Evolutionary conservation across 2,113 vertebrate genomes (phyloP).

Genomic region (Xenotilapia caudafasciata): DNA sequence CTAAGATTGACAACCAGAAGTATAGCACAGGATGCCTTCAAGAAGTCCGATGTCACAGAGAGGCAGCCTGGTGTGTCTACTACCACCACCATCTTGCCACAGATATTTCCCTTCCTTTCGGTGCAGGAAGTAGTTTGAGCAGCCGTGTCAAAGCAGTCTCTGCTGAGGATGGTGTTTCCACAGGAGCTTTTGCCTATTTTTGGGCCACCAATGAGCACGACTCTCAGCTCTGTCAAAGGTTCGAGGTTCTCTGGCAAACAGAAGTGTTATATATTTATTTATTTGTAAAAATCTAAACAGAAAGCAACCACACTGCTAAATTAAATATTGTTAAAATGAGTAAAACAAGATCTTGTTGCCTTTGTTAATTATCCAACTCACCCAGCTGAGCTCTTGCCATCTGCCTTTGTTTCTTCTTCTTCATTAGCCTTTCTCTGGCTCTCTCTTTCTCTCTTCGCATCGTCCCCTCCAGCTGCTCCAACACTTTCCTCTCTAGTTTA

Average conservation of each 20-base stretch:
- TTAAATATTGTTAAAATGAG: neutral
- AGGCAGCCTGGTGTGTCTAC: conserved; percentile 50
- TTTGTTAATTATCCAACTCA: conserved; percentile 28
- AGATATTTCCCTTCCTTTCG: neutral
- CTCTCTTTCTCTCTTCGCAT: conserved; percentile 14
- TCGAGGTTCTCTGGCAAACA: conserved; percentile 28
- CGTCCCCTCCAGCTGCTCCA: conserved; percentile 20
- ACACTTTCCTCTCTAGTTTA: neutral
- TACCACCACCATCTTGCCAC: conserved; percentile 23
- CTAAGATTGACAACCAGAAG: conserved; percentile 62
- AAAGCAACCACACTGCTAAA: neutral
- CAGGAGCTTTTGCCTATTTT: conserved; percentile 64
- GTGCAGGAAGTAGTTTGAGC: neutral
- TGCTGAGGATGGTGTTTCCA: conserved; percentile 60
- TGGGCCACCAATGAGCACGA: conserved; percentile 42
- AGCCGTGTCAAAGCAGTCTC: conserved; percentile 6
- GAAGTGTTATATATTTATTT: neutral
- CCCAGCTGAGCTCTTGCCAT: conserved; percentile 33
- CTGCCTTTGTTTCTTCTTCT: conserved; percentile 19
- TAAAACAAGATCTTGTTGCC: neutral
- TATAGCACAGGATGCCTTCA: conserved; percentile 2
- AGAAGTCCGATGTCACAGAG: conserved; percentile 16
- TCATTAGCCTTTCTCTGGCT: conserved; percentile 14
- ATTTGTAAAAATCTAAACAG: neutral
- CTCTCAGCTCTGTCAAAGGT: conserved; percentile 10